Evolutionary conservation across 2,113 vertebrate species (phyloP).

Genomic region (Siniperca knerii): DNA sequence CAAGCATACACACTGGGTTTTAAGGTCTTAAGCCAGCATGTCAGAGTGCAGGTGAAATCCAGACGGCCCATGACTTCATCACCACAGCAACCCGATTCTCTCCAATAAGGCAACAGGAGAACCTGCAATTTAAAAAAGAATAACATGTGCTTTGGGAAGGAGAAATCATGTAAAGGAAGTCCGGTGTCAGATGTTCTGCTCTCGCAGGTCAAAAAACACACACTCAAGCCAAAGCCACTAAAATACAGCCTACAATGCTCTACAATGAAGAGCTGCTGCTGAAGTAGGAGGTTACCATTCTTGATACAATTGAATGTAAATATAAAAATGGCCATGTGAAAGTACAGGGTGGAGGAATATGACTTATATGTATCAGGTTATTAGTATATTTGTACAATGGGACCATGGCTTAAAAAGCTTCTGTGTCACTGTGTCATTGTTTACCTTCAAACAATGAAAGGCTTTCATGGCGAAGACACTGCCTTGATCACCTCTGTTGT

Average conservation of each 20-base stretch:
- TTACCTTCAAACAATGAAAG: conserved; percentile 65
- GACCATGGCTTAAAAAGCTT: not conserved
- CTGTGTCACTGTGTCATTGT: not conserved
- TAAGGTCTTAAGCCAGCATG: conserved; percentile 50
- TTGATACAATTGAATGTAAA: not conserved
- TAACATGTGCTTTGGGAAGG: conserved; percentile 70
- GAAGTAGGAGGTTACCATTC: not conserved
- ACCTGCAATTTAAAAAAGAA: conserved; percentile 76
- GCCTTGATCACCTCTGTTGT: conserved; percentile 40
- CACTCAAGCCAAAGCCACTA: not conserved
- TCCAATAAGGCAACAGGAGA: conserved; percentile 84
- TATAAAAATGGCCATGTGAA: not conserved
- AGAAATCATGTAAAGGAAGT: conserved; percentile 79
- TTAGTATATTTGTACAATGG: conserved; percentile 2
- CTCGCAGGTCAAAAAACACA: conserved; percentile 36
- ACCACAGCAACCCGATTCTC: conserved; percentile 77
- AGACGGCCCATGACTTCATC: conserved; percentile 74
- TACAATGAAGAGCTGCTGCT: not conserved
- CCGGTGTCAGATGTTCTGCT: conserved; percentile 60
- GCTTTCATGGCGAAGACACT: conserved; percentile 65
- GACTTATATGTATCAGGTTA: conserved; percentile 18
- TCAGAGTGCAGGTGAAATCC: conserved; percentile 74
- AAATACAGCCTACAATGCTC: conserved; percentile 2
- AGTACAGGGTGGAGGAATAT: not conserved
- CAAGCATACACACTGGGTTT: conserved; percentile 28